Evolutionary conservation across 2,888 invertebrate species (phyloP), one percentile per base, ranked within the genome.

Genomic region (Orthosia gracilis): DNA sequence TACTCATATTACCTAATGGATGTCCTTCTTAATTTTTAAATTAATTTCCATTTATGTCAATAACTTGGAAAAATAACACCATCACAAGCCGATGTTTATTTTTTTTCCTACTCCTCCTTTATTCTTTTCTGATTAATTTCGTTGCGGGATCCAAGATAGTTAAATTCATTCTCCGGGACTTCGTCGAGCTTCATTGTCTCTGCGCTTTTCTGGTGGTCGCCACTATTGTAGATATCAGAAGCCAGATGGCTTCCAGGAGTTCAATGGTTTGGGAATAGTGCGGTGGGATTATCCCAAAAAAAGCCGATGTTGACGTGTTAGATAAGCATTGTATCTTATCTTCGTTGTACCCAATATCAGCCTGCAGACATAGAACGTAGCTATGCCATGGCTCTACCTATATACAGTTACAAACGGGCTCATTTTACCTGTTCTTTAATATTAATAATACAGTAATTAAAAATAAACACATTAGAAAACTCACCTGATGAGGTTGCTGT

Each of bases 281-380:
- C n/a, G n/a, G n/a, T n/a, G n/a, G n/a, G n/a, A n/a, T n/a, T n/a
- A n/a, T n/a, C n/a, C n/a, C n/a, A n/a, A n/a, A n/a, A n/a, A n/a
- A n/a, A n/a, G n/a, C n/a, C n/a, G n/a, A n/a, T n/a, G n/a, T n/a
- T n/a, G n/a, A 50, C 18, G 55, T 47, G 23, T 54, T 15, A 55
- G 54, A 78, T 62, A 78, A 62, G 21, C 0, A 26, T n/a, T 68
- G 23, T 55, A 62, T 74, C 78, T 78, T 80, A 78, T 78, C 78
- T 74, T 26, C 13, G 31, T 23, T n/a, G 23, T 76, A 21, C 49
- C 7, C 7, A 62, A 65, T 70, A 50, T 62, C 62, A 45, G 21
- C 26, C n/a, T 13, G 26, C 21, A 68, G 64, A 74, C 50, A 55
- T 31, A 57, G 23, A 50, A 64, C 54, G 47, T 57, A 47, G n/a